Conservation (phyloP, 2,113 vertebrate genomes). For the Pampusana beccarii region DNA sequence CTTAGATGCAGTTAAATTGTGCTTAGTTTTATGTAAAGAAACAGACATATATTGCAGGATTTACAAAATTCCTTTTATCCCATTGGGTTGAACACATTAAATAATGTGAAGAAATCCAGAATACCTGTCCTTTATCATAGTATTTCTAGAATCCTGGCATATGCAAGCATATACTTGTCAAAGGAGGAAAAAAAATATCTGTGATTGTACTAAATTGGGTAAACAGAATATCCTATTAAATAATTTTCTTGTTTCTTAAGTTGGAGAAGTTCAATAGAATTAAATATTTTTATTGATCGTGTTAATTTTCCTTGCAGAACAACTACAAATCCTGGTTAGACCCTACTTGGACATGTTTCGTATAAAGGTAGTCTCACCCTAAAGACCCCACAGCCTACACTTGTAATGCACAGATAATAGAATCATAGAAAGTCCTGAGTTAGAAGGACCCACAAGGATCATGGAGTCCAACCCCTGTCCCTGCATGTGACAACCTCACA, state of each 20-base stretch:
- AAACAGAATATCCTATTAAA: neutral
- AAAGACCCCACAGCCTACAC: neutral
- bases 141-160: neutral
- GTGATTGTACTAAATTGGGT: neutral
- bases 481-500: too few species aligned
- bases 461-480: too few species aligned
- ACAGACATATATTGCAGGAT: neutral
- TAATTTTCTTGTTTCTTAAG: neutral
- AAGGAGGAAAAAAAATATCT: neutral
- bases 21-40: neutral
- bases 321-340: neutral
- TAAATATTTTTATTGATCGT: neutral
- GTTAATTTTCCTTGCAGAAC: neutral
- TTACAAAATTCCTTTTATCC: conserved; percentile 16
- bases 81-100: neutral
- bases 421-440: too few species aligned
- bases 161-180: neutral
- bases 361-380: neutral
- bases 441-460: too few species aligned
- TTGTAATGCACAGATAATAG: fast-evolving
- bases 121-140: neutral
- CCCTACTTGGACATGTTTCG: neutral
- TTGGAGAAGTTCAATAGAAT: neutral
- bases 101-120: neutral
- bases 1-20: neutral